phyloP scores from a whole-genome alignment of 2,888 invertebrate species.

The Gisinianus flammeolus region DNA sequence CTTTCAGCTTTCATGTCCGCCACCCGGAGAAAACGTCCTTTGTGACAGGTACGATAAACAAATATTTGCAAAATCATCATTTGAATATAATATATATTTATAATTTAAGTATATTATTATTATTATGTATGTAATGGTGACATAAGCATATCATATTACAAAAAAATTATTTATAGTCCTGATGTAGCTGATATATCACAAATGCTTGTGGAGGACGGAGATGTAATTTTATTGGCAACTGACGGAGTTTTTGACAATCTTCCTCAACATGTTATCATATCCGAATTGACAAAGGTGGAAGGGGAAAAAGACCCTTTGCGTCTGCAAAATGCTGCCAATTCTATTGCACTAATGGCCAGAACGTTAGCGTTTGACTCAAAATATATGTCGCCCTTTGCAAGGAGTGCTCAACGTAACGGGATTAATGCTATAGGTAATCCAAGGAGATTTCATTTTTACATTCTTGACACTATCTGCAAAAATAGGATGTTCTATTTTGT shows the following conservation, averaged over 20 bases:
- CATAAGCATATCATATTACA: no score
- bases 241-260: constrained; percentile 99
- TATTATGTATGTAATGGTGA: no score
- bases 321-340: constrained; percentile 89
- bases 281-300: constrained; percentile 74
- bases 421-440: constrained; percentile 84
- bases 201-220: constrained; percentile 88
- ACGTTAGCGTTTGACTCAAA: constrained; percentile 92
- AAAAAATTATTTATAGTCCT: constrained; percentile 68
- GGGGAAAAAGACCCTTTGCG: constrained; percentile 69
- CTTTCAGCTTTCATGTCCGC: constrained; percentile 93
- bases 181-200: constrained; percentile 88
- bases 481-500: background rate
- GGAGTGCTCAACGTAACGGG: constrained; percentile 90
- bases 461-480: no score
- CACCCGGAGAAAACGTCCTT: constrained; percentile 86
- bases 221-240: constrained; percentile 92
- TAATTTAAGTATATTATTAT: background rate
- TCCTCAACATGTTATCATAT: constrained; percentile 85
- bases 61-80: background rate
- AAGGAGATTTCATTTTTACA: background rate
- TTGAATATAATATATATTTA: background rate
- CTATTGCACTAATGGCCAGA: constrained; percentile 93
- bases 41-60: constrained; percentile 76
- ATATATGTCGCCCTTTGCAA: constrained; percentile 94